Evolutionary conservation across 2,113 vertebrate species (phyloP).

Genomic region (Larimichthys crocea): DNA sequence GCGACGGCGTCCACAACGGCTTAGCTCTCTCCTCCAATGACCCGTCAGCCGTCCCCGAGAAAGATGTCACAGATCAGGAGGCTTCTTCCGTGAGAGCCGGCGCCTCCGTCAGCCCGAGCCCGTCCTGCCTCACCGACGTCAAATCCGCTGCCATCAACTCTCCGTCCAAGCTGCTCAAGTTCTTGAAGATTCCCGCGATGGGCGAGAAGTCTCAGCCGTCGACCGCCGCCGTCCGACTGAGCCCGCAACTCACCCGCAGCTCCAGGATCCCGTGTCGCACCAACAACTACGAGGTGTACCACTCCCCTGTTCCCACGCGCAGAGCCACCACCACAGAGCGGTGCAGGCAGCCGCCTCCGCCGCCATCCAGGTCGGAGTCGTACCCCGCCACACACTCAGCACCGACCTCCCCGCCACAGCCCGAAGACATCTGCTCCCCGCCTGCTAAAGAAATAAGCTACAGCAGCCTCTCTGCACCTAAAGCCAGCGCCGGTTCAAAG

Average conservation of each 20-base stretch:
- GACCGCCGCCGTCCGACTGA: slow-evolving; percentile 85
- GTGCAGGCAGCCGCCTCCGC: slow-evolving; percentile 78
- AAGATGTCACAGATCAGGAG: slow-evolving; percentile 60
- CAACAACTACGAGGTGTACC: slow-evolving; percentile 91
- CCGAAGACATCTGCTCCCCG: slow-evolving; percentile 73
- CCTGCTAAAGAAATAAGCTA: slow-evolving; percentile 77
- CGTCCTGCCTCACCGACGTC: slow-evolving; percentile 83
- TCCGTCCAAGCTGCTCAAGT: slow-evolving; percentile 90
- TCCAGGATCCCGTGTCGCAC: slow-evolving; percentile 94
- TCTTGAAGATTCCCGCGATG: slow-evolving; percentile 89
- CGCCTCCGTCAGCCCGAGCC: slow-evolving; percentile 82
- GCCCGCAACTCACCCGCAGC: slow-evolving; percentile 91
- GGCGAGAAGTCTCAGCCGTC: slow-evolving; percentile 83
- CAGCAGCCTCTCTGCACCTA: slow-evolving; percentile 80
- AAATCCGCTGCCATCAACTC: slow-evolving; percentile 86
- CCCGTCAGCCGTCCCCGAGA: slow-evolving; percentile 61
- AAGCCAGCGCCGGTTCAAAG: slow-evolving; percentile 70
- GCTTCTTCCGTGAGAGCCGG: slow-evolving; percentile 80
- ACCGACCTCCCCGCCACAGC: slow-evolving; percentile 83
- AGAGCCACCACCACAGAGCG: slow-evolving; percentile 84
- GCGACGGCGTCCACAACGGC: slow-evolving; percentile 61
- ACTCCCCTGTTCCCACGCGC: slow-evolving; percentile 86
- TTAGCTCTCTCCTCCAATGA: slow-evolving; percentile 44
- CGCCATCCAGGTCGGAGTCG: slow-evolving; percentile 79
- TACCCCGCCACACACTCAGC: slow-evolving; percentile 84